phyloP scores from a whole-genome alignment of 2,797 vertebrate genomes.

The Tinamus major region DNA sequence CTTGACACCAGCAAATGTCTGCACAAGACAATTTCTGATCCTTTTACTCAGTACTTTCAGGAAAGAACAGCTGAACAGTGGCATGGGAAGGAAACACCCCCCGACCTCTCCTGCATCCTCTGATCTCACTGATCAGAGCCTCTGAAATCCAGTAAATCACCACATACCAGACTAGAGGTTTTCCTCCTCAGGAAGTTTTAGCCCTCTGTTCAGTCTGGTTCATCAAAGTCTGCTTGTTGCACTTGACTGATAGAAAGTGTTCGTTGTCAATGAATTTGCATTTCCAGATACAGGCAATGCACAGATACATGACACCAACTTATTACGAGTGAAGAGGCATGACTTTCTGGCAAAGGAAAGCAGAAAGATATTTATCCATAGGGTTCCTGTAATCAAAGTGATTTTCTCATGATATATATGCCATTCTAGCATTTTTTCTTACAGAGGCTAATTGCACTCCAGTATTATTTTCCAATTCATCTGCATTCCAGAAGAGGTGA shows the following conservation, averaged over 20 bases:
- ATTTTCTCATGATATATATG: background rate
- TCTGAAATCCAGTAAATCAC: conserved; percentile 6
- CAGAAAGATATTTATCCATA: background rate
- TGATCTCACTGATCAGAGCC: background rate
- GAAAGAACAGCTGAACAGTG: background rate
- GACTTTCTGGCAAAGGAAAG: background rate
- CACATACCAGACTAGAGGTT: background rate
- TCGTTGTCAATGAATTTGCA: background rate
- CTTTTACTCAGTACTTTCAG: background rate
- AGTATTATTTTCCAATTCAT: background rate
- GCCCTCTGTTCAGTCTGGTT: background rate
- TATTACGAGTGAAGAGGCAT: background rate
- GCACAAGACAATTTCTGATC: conserved; percentile 9
- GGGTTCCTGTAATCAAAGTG: background rate
- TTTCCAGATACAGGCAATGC: background rate
- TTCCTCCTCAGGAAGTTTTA: conserved; percentile 12
- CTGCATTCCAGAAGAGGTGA: background rate
- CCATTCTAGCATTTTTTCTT: background rate
- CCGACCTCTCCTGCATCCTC: background rate
- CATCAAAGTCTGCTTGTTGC: background rate
- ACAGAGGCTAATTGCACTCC: background rate
- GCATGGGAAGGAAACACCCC: background rate
- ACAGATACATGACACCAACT: background rate
- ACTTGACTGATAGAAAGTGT: background rate
- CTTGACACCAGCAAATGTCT: background rate